These are phyloP conservation scores for Leuciscus waleckii DNA, from an alignment of 2,797 vertebrate species.

Conservation along the genomic window DNA sequence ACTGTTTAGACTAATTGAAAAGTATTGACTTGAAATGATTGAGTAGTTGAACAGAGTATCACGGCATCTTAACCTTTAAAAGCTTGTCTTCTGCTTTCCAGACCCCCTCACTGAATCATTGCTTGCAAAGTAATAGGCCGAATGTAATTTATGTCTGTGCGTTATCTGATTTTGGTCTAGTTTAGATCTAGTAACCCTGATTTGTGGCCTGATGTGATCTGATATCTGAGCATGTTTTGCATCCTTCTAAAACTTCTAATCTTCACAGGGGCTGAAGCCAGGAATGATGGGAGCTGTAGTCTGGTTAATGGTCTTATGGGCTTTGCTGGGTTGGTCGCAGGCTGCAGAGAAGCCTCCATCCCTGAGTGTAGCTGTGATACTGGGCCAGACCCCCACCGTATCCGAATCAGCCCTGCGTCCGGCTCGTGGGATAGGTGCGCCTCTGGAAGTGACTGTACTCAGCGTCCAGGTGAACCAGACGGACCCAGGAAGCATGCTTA, in stretches of 20 bases:
- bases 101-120: background rate
- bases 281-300: conserved; percentile 85
- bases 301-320: conserved; percentile 79
- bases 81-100: background rate
- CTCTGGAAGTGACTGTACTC: conserved; percentile 90
- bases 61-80: conserved; percentile 8
- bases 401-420: conserved; percentile 87
- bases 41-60: conserved; percentile 16
- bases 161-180: background rate
- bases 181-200: background rate
- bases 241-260: conserved; percentile 7
- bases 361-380: conserved; percentile 93
- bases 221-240: background rate
- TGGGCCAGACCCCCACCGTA: conserved; percentile 89
- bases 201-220: background rate
- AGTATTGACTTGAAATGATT: conserved; percentile 45
- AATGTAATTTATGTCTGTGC: background rate
- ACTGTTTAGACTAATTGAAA: conserved; percentile 56
- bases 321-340: conserved; percentile 76
- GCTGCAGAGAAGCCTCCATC: conserved; percentile 89
- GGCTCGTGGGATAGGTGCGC: conserved; percentile 84
- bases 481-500: conserved; percentile 97
- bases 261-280: conserved; percentile 81
- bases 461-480: conserved; percentile 94
- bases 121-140: background rate